Evolutionary conservation across 1,140 invertebrate species (phyloP).

Genomic region (Drosophila tristis): DNA sequence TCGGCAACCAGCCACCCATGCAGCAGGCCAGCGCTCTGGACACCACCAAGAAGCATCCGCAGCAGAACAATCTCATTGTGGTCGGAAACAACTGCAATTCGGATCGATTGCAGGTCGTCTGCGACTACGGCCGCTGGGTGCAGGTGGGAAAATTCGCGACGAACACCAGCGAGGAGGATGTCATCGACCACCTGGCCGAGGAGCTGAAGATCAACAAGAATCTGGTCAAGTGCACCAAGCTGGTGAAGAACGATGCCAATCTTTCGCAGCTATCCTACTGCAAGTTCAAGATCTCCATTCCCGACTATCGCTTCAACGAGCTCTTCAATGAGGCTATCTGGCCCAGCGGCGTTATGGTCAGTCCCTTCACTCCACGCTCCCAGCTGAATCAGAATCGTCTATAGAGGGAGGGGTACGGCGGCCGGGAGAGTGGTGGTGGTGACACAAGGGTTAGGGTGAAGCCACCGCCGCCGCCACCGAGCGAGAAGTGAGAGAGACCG

Average conservation of each 20-base stretch:
- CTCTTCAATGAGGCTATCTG: conserved; percentile 83
- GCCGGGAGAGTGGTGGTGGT: conserved; percentile 45
- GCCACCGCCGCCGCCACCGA: background rate
- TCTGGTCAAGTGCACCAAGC: conserved; percentile 79
- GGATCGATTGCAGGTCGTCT: conserved; percentile 82
- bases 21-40: conserved; percentile 52
- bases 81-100: conserved; percentile 83
- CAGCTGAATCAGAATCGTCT: conserved; percentile 83
- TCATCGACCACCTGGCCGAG: conserved; percentile 79
- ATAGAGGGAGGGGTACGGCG: conserved; percentile 55
- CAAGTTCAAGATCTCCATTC: conserved; percentile 82
- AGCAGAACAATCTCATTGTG: conserved; percentile 79
- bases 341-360: conserved; percentile 83
- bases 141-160: conserved; percentile 82
- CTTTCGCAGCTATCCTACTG: conserved; percentile 80
- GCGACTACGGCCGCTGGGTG: conserved; percentile 81
- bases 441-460: conserved; percentile 44
- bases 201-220: conserved; percentile 83
- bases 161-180: conserved; percentile 80
- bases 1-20: conserved; percentile 67
- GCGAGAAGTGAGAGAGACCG: conserved; percentile 21
- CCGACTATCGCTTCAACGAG: conserved; percentile 83
- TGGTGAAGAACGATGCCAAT: conserved; percentile 82
- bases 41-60: conserved; percentile 68
- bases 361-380: conserved; percentile 79